phyloP scores from a whole-genome alignment of 2,888 invertebrate genomes.

The Panzeria rudis region DNA sequence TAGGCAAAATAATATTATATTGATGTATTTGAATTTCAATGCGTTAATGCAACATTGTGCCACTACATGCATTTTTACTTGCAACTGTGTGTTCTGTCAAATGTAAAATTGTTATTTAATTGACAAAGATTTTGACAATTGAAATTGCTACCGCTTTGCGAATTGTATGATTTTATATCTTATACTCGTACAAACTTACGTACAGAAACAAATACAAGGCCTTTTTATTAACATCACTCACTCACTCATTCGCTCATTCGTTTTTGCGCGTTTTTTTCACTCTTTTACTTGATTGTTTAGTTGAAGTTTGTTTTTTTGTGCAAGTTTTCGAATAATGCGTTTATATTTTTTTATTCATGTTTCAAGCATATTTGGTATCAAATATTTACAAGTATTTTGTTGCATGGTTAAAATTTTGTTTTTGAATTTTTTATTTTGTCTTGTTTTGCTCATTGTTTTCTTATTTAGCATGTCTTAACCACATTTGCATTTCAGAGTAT shows the following conservation, averaged over 20 bases:
- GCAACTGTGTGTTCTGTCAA: conserved; percentile 74
- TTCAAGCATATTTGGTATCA: conserved; percentile 55
- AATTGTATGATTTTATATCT: conserved; percentile 29
- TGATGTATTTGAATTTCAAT: conserved; percentile 55
- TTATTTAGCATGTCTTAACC: conserved; percentile 71
- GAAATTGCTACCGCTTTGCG: conserved; percentile 70
- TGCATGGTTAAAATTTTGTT: conserved; percentile 16
- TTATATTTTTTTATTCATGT: conserved; percentile 30
- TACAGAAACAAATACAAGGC: conserved; percentile 33
- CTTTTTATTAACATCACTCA: conserved; percentile 39
- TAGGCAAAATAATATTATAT: neutral
- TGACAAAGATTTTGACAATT: conserved; percentile 76
- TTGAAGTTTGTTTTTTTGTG: conserved; percentile 9
- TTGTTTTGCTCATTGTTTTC: conserved; percentile 38
- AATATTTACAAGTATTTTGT: conserved; percentile 34
- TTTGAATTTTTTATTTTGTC: conserved; percentile 3
- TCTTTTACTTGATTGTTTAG: conserved; percentile 34
- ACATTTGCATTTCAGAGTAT: conserved; percentile 76
- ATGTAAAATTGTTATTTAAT: conserved; percentile 75
- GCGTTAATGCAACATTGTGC: conserved; percentile 53
- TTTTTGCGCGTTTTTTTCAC: conserved; percentile 15
- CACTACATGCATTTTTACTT: conserved; percentile 33
- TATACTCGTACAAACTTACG: conserved; percentile 46
- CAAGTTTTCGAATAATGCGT: conserved; percentile 60
- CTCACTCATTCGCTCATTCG: conserved; percentile 68